Percentiles rank a stretch among this genome's conserved stretches.
Evolutionary conservation across 2,797 vertebrate species (phyloP).

Genomic region (Sarcophilus harrisii): DNA sequence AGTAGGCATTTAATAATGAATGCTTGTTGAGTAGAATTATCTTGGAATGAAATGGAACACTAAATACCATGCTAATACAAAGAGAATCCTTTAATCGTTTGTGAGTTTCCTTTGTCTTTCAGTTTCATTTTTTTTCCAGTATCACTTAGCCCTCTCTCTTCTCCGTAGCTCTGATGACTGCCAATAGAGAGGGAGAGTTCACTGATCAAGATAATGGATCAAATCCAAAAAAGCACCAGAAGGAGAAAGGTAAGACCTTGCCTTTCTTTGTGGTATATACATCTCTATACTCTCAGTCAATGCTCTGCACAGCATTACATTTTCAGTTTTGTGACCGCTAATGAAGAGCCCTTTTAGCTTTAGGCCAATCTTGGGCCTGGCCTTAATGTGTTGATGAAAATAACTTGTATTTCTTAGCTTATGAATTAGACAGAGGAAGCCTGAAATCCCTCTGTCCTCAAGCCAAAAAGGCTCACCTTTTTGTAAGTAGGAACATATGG

Average conservation of each 20-base stretch:
- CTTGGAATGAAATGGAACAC: neutral
- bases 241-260: slow-evolving; percentile 90
- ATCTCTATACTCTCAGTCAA: slow-evolving; percentile 53
- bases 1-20: neutral
- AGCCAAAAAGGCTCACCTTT: slow-evolving; percentile 7
- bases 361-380: slow-evolving; percentile 46
- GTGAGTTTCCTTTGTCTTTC: slow-evolving; percentile 27
- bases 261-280: slow-evolving; percentile 56
- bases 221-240: slow-evolving; percentile 92
- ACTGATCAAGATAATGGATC: slow-evolving; percentile 89
- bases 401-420: slow-evolving; percentile 50
- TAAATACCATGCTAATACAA: neutral
- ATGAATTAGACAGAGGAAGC: slow-evolving; percentile 49
- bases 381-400: slow-evolving; percentile 57
- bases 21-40: neutral
- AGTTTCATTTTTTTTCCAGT: neutral
- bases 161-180: slow-evolving; percentile 85
- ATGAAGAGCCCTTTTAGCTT: slow-evolving; percentile 37
- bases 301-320: neutral
- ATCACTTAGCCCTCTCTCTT: slow-evolving; percentile 61
- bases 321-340: slow-evolving; percentile 45
- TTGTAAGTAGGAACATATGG: neutral
- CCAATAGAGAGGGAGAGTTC: slow-evolving; percentile 88
- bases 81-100: neutral
- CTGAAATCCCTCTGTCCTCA: slow-evolving; percentile 2